phyloP scores from a whole-genome alignment of 1,140 invertebrate genomes.

The Papilio glaucus region DNA sequence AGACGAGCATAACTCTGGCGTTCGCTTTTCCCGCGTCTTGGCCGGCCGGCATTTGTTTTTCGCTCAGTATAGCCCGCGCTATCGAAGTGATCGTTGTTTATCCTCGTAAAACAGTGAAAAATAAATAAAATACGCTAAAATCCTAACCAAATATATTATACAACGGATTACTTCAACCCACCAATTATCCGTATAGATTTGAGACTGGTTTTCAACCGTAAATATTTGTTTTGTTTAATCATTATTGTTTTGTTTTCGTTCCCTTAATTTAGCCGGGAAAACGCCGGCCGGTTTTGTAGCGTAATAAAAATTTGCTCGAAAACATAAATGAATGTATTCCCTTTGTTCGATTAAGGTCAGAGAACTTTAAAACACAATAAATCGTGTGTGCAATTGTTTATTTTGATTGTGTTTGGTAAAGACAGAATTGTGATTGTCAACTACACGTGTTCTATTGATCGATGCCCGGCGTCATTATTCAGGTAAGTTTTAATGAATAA shows the following conservation, averaged over 20 bases:
- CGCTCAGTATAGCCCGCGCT: slow-evolving; percentile 67
- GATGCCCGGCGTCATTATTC: slow-evolving; percentile 40
- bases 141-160: slow-evolving; percentile 43
- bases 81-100: slow-evolving; percentile 57
- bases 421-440: slow-evolving; percentile 47
- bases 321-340: slow-evolving; percentile 54
- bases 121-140: slow-evolving; percentile 48
- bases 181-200: slow-evolving; percentile 25
- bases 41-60: slow-evolving; percentile 59
- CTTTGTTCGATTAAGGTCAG: slow-evolving; percentile 54
- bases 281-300: slow-evolving; percentile 59
- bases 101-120: slow-evolving; percentile 46
- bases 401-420: slow-evolving; percentile 56
- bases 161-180: slow-evolving; percentile 30
- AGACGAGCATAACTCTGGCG: slow-evolving; percentile 50
- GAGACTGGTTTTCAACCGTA: neutral
- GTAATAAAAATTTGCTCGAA: slow-evolving; percentile 47
- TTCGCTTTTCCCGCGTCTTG: slow-evolving; percentile 48
- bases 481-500: slow-evolving; percentile 44
- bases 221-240: slow-evolving; percentile 5
- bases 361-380: slow-evolving; percentile 43
- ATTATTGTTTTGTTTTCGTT: slow-evolving; percentile 56
- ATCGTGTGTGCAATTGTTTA: slow-evolving; percentile 57
- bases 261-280: slow-evolving; percentile 68
- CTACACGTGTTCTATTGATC: slow-evolving; percentile 65